Evolutionary conservation across 2,113 vertebrate genomes (phyloP), one percentile per base, ranked within the genome.

Genomic region (Turdus rufiventris): DNA sequence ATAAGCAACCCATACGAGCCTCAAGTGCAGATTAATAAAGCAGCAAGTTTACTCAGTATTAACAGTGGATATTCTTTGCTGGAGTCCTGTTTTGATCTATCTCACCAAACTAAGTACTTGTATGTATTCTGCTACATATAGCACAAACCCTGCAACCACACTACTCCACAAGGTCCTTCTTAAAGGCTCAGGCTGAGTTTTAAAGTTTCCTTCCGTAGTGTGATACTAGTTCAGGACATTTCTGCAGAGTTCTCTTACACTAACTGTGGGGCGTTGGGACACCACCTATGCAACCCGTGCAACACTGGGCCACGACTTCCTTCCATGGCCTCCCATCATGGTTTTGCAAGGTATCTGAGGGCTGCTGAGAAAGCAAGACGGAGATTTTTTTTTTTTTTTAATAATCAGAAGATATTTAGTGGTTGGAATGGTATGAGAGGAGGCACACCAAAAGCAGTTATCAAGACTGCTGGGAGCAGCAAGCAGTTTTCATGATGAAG

Each of bases 201-300:
- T 58, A 12, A 45, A 65, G 13, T 26, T 63, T 79, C 12, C 18
- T 3, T 89, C 62, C 11, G 20, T 43, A 18, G 14, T 25, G 18
- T 0, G 0, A 20, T 28, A 84, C 24, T 14, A 38, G 15, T 45
- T 66, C 66, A 70, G 33, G 26, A 4, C 9, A 11, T 65, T 78
- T 75, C n/a, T 84, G 47, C 36, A n/a, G 50, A 70, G 43, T 19
- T 66, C 18, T 60, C 51, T 21, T 33, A 51, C 28, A 40, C 51
- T 43, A 86, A 51, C 40, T 5, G 0, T 4, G 2, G 43, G 6
- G 13, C 14, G 18, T 5, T 3, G 6, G 2, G 2, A 43, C 24
- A 70, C 14, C 10, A 11, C 14, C n/a, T 38, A 31, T 0, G 0
- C 67, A 89, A 23, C 14, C 14, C 31, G 88, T 54, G 57, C 2